Evolutionary conservation across 2,113 vertebrate genomes (phyloP).

Genomic region (Ptychochromis oligacanthus): DNA sequence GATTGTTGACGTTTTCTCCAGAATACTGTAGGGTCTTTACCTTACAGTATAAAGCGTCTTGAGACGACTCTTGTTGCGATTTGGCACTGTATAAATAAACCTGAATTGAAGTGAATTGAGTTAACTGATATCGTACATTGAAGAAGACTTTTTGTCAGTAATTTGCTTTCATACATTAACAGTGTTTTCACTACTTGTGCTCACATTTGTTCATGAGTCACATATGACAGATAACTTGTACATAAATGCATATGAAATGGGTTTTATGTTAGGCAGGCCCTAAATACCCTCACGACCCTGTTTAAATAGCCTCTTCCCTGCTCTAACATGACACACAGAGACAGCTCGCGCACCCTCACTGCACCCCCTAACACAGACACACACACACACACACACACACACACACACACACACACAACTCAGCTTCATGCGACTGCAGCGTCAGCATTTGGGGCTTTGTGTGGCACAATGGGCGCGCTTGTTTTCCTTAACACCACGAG

Average conservation of each 20-base stretch:
- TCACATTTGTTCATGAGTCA: not conserved
- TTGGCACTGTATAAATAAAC: too few relatives aligned
- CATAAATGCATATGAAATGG: not conserved
- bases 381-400: constrained; percentile 33
- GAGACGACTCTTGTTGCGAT: too few relatives aligned
- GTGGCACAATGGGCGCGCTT: constrained; percentile 80
- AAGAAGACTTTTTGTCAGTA: not conserved
- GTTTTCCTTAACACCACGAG: constrained; percentile 81
- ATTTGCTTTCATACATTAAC: not conserved
- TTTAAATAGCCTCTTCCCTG: constrained; percentile 58
- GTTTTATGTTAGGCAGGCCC: constrained; percentile 3
- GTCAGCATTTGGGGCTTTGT: constrained; percentile 84
- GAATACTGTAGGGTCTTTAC: too few relatives aligned
- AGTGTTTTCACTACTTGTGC: not conserved
- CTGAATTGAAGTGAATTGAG: too few relatives aligned
- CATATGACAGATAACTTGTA: not conserved
- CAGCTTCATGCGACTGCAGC: constrained; percentile 77
- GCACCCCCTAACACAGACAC: constrained; percentile 28
- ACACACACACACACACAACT: constrained; percentile 28
- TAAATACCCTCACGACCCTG: constrained; percentile 19
- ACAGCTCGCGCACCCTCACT: constrained; percentile 23
- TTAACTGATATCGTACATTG: not conserved
- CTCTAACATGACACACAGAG: constrained; percentile 65
- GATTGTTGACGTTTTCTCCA: too few relatives aligned
- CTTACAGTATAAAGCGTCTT: too few relatives aligned